These are phyloP conservation scores for Panopea generosa DNA, from an alignment of 2,888 invertebrate species.

Conservation along the genomic window DNA sequence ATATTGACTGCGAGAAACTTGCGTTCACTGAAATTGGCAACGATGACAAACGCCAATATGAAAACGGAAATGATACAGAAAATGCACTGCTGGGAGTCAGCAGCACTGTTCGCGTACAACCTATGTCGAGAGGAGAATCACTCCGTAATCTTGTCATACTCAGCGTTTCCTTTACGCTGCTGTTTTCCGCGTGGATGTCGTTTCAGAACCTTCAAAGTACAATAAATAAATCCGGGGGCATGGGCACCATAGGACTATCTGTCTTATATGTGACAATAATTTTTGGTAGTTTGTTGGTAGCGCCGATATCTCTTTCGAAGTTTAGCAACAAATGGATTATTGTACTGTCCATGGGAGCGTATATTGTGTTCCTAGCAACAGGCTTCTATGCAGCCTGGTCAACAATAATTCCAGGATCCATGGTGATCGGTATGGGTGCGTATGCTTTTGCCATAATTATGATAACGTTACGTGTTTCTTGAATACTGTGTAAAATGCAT, in stretches of 20 bases:
- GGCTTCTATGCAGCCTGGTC: constrained; percentile 78
- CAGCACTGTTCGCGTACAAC: too few species aligned
- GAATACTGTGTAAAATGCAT: too few species aligned
- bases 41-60: too few species aligned
- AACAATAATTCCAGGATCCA: constrained; percentile 77
- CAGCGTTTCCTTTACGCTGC: constrained; percentile 78
- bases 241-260: constrained; percentile 77
- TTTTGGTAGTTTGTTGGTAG: constrained; percentile 75
- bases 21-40: too few species aligned
- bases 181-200: constrained; percentile 79
- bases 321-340: constrained; percentile 78
- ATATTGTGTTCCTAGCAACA: constrained; percentile 75
- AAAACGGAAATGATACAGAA: too few species aligned
- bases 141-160: too few species aligned
- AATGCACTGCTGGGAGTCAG: too few species aligned
- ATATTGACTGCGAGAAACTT: too few species aligned
- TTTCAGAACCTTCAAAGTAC: constrained; percentile 82
- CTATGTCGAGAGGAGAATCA: too few species aligned
- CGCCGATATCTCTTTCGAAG: constrained; percentile 75
- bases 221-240: constrained; percentile 74
- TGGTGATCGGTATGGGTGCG: too few species aligned
- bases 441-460: too few species aligned
- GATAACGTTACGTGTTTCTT: too few species aligned
- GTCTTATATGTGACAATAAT: constrained; percentile 79
- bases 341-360: constrained; percentile 71